Evolutionary conservation across 1,140 invertebrate species (phyloP).

Genomic region (Rhagoletis zephyria): DNA sequence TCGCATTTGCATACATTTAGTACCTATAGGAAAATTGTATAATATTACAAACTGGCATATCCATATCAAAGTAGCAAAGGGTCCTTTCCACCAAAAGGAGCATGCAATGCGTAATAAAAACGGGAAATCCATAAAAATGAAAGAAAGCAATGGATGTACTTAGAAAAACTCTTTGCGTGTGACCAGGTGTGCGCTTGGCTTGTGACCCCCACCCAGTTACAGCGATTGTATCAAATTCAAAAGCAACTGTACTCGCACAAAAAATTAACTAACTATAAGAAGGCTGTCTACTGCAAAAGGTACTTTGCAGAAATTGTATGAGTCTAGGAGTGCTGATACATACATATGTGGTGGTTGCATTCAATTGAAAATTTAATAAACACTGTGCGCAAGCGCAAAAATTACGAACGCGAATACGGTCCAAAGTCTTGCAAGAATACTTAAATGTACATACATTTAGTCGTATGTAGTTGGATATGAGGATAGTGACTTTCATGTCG

Average conservation of each 20-base stretch:
- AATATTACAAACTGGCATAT: not conserved
- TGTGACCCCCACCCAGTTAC: slow-evolving; percentile 15
- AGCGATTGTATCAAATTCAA: slow-evolving; percentile 9
- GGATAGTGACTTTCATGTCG: not conserved
- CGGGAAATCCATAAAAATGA: not conserved
- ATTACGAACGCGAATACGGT: not conserved
- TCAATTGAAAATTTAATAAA: not conserved
- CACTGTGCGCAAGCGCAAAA: slow-evolving; percentile 24
- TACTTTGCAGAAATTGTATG: too few relatives aligned
- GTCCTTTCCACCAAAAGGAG: not conserved
- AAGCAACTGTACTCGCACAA: not conserved
- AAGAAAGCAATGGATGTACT: not conserved
- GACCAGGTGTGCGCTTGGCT: slow-evolving; percentile 45
- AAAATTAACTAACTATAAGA: slow-evolving; percentile 11
- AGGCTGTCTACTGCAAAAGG: not conserved
- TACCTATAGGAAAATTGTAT: not conserved
- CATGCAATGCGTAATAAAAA: slow-evolving; percentile 1
- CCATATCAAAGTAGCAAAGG: not conserved
- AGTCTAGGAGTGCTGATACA: too few relatives aligned
- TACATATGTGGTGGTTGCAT: not conserved
- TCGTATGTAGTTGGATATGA: not conserved
- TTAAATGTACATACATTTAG: not conserved
- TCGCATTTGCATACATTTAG: not conserved
- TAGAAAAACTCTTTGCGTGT: not conserved
- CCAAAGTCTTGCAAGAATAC: not conserved